phyloP scores from a whole-genome alignment of 2,113 vertebrate species.

The Gavia stellata region DNA sequence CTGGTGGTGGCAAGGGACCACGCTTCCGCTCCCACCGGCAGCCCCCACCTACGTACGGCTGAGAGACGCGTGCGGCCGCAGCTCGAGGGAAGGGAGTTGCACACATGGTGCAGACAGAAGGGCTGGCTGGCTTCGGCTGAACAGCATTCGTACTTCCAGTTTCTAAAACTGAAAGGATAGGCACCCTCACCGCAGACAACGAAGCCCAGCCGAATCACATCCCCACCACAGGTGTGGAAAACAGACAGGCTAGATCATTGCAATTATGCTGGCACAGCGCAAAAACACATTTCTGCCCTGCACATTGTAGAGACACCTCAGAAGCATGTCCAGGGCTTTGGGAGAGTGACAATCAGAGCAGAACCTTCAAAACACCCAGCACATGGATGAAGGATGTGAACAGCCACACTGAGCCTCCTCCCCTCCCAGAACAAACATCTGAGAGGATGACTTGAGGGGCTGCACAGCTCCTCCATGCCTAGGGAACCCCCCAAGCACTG shows the following conservation, averaged over 20 bases:
- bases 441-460: not conserved
- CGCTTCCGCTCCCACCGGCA: rapidly evolving
- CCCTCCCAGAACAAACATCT: not conserved
- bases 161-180: not conserved
- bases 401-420: rapidly evolving
- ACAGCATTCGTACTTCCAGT: not conserved
- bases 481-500: not conserved
- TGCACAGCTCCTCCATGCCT: not conserved
- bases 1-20: not conserved
- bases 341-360: not conserved
- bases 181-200: rapidly evolving
- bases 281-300: not conserved
- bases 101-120: not conserved
- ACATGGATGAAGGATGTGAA: rapidly evolving
- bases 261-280: not conserved
- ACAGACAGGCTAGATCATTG: not conserved
- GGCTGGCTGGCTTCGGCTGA: not conserved
- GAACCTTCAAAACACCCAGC: not conserved
- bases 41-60: rapidly evolving
- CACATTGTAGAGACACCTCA: rapidly evolving
- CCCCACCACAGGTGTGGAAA: not conserved
- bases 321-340: not conserved
- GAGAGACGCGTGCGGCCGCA: rapidly evolving
- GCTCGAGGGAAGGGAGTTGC: not conserved
- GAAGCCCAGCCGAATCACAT: not conserved